Base-by-base conservation (phyloP, 2,888 invertebrate genomes). In the Bellardia bayeri region DNA sequence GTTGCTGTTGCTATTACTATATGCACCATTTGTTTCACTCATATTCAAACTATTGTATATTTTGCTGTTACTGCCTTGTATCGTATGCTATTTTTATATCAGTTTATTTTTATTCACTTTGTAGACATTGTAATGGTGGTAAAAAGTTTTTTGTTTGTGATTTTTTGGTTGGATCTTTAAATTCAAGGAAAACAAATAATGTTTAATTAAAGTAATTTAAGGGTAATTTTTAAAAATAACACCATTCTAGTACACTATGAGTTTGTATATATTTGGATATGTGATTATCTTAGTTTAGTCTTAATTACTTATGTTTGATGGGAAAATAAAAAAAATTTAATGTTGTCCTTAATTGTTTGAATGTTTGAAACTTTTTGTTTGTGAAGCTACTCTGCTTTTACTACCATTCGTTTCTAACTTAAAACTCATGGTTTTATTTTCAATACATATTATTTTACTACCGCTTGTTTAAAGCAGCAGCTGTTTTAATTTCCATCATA, bases 401-500 rank as follows among this genome's bases (percentile, higher is more conserved):
- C 3, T 45, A 3, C 2, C 13, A 14, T 42, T 56, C 7, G 58
- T 30, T 42, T 66, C 11, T 49, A 42, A 78, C 42, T 30, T 61
- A 14, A 61, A 75, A 75, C n/a, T 42, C 6, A 23, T 74, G 30
- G 14, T 13, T n/a, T 49, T 6, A 49, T 16, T 68, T 33, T 16
- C 37, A 37, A 37, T 37, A 3, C 42, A 37, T 30, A 11, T 16
- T 72, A 16, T 75, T 58, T 23, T 37, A 51, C 14, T 40, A 63
- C 9, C n/a, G 61, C n/a, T 45, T 54, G 40, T 33, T 66, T n/a
- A 23, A 40, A 16, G 40, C 6, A 30, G 5, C 86, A 86, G 75
- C 42, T 83, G 86, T n/a, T 75, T 66, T 16, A 23, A n/a, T 75
- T 86, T 79, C 56, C 86, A 83, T 64, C 16, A 69, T 82, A 75